Percentiles rank a stretch among this genome's conserved stretches.
Conservation (phyloP, 2,888 invertebrate species). For the Drosophila incognita region DNA sequence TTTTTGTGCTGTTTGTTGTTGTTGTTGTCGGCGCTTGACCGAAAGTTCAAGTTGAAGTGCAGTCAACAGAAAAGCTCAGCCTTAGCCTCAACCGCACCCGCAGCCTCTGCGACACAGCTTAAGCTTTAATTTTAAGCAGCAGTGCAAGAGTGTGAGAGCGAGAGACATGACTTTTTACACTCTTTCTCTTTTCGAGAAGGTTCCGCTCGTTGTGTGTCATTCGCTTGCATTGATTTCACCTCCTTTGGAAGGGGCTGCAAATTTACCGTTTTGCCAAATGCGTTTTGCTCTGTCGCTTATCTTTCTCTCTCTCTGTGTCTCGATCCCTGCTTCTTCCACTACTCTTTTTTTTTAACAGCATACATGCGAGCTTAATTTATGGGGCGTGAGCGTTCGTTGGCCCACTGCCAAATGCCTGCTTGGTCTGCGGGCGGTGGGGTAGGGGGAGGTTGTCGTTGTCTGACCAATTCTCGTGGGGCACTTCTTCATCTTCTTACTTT, state of each 20-base stretch:
- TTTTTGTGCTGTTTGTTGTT: conserved; percentile 29
- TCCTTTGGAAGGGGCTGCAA: conserved; percentile 36
- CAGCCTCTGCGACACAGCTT: conserved; percentile 11
- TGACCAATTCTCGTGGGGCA: conserved; percentile 11
- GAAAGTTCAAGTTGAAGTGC: conserved; percentile 76
- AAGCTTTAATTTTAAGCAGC: conserved; percentile 2
- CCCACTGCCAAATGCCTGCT: conserved; percentile 61
- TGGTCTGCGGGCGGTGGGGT: neutral
- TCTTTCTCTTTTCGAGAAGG: conserved; percentile 11
- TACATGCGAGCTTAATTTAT: conserved; percentile 71
- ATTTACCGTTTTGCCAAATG: conserved; percentile 68
- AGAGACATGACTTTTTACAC: conserved; percentile 16
- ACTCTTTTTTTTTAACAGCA: conserved; percentile 9
- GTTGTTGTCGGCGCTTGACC: conserved; percentile 45
- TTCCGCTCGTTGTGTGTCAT: conserved; percentile 51
- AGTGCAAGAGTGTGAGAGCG: neutral
- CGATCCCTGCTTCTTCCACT: conserved; percentile 8
- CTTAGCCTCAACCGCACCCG: conserved; percentile 19
- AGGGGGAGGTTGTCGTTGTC: conserved; percentile 6
- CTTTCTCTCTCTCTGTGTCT: conserved; percentile 8
- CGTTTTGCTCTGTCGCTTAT: conserved; percentile 61
- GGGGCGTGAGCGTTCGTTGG: conserved; percentile 68
- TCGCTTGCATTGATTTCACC: conserved; percentile 68
- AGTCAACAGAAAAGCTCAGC: conserved; percentile 55
- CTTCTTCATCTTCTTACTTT: conserved; percentile 13